Percentiles rank a stretch among this genome's conserved stretches.
Conservation (phyloP, 2,888 invertebrate species). For the Endotricha flammealis region DNA sequence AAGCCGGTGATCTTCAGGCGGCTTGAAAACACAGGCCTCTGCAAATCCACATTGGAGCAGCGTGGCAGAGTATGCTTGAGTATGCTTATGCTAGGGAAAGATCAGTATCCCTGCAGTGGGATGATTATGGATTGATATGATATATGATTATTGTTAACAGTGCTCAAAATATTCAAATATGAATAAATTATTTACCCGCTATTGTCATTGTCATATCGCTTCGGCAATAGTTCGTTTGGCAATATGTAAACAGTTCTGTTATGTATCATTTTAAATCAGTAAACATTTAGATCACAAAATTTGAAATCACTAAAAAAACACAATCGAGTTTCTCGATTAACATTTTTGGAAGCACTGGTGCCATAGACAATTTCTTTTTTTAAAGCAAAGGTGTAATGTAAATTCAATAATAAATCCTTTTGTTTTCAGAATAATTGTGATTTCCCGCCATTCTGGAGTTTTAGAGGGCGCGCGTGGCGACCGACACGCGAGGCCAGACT, state of each 20-base stretch:
- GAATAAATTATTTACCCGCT: constrained; percentile 47
- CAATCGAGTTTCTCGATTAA: constrained; percentile 12
- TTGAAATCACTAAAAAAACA: constrained; percentile 15
- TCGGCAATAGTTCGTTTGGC: constrained; percentile 69
- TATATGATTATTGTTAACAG: too few relatives aligned
- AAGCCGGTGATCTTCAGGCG: too few relatives aligned
- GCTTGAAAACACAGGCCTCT: too few relatives aligned
- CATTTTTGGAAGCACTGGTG: constrained; percentile 10
- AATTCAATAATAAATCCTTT: constrained; percentile 10
- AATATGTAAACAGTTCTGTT: constrained; percentile 70
- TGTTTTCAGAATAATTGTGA: constrained; percentile 17
- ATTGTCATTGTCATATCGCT: constrained; percentile 55
- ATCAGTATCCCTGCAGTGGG: too few relatives aligned
- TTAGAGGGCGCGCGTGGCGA: constrained; percentile 45
- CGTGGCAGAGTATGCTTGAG: too few relatives aligned
- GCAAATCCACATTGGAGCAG: too few relatives aligned
- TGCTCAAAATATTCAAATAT: too few relatives aligned
- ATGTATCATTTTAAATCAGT: constrained; percentile 51
- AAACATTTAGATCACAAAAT: constrained; percentile 17
- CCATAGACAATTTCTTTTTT: constrained; percentile 9
- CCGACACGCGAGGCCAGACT: constrained; percentile 54
- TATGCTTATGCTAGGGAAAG: too few relatives aligned
- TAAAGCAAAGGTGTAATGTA: constrained; percentile 9
- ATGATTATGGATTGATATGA: too few relatives aligned
- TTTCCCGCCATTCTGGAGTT: constrained; percentile 45